These are phyloP conservation scores for Conops quadrifasciatus DNA, from an alignment of 2,888 invertebrate genomes.

Conservation along the genomic window DNA sequence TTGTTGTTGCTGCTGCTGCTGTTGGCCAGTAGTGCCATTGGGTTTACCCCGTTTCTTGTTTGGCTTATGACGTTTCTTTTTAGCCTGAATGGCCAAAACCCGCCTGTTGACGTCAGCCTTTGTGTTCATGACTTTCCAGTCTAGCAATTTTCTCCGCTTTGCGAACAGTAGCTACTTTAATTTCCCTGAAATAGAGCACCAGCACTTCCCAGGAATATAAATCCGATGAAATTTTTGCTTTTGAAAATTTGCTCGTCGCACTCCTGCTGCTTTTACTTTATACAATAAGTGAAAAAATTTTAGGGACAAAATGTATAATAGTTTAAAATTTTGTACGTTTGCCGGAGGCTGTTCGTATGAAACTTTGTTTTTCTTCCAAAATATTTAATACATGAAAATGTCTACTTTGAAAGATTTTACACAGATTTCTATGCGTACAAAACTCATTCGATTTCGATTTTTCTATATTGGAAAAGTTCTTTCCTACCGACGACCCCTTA, in stretches of 20 bases:
- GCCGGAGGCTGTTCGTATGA: conserved; percentile 9
- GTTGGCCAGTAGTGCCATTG: conserved; percentile 65
- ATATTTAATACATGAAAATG: conserved; percentile 18
- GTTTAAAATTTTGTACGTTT: conserved; percentile 34
- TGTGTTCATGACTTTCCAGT: conserved; percentile 73
- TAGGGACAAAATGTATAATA: conserved; percentile 33
- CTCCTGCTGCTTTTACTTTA: conserved; percentile 14
- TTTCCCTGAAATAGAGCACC: conserved; percentile 15
- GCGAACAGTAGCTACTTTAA: conserved; percentile 19
- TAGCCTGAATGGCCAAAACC: conserved; percentile 90
- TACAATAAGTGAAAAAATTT: conserved; percentile 27
- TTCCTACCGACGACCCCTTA: conserved; percentile 19
- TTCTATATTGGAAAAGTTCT: conserved; percentile 37
- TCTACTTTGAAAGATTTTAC: conserved; percentile 39
- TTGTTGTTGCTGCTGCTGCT: conserved; percentile 43
- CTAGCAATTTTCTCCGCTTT: conserved; percentile 13
- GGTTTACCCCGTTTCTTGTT: conserved; percentile 84
- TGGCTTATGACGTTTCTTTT: conserved; percentile 90
- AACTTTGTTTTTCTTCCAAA: conserved; percentile 13
- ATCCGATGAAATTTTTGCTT: not conserved
- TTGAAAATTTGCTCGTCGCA: not conserved
- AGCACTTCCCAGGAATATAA: conserved; percentile 9
- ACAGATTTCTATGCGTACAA: conserved; percentile 39
- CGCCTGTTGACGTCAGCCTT: conserved; percentile 92
- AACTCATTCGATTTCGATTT: conserved; percentile 34